Evolutionary conservation across 2,113 vertebrate genomes (phyloP).

Genomic region (Albula goreensis): DNA sequence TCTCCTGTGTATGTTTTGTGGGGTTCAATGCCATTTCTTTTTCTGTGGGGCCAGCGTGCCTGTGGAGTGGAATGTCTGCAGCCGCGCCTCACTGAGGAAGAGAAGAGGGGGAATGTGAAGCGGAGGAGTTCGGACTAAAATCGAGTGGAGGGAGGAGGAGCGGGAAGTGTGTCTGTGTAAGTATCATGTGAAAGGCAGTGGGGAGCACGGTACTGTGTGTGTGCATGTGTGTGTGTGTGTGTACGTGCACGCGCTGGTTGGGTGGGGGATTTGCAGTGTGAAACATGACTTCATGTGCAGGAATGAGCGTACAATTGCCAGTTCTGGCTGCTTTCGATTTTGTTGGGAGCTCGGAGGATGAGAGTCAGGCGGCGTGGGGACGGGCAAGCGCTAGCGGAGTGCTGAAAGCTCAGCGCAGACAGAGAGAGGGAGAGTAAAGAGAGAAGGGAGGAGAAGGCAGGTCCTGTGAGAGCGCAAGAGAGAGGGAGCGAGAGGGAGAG

Average conservation of each 20-base stretch:
- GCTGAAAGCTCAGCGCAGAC: neutral
- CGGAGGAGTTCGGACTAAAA: neutral
- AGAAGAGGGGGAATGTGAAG: constrained; percentile 8
- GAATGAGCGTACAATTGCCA: neutral
- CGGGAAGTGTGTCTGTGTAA: neutral
- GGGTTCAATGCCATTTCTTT: neutral
- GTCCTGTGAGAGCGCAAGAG: neutral
- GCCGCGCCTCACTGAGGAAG: constrained; percentile 2
- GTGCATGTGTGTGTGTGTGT: constrained; percentile 17
- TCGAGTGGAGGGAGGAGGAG: neutral
- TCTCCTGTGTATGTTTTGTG: neutral
- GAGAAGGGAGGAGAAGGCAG: neutral
- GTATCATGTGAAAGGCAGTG: constrained; percentile 11
- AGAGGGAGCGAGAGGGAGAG: neutral
- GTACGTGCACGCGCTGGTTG: neutral
- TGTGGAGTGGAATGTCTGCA: neutral
- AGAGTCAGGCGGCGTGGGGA: neutral
- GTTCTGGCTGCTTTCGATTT: constrained; percentile 8
- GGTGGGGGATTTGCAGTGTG: neutral
- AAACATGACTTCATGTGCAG: constrained; percentile 22
- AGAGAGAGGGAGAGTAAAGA: neutral
- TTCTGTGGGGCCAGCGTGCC: neutral
- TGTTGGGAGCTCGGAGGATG: neutral
- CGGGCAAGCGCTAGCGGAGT: neutral
- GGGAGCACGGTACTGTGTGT: neutral